Conservation (phyloP, 2,797 vertebrate species). For the Labeo calbasu region DNA sequence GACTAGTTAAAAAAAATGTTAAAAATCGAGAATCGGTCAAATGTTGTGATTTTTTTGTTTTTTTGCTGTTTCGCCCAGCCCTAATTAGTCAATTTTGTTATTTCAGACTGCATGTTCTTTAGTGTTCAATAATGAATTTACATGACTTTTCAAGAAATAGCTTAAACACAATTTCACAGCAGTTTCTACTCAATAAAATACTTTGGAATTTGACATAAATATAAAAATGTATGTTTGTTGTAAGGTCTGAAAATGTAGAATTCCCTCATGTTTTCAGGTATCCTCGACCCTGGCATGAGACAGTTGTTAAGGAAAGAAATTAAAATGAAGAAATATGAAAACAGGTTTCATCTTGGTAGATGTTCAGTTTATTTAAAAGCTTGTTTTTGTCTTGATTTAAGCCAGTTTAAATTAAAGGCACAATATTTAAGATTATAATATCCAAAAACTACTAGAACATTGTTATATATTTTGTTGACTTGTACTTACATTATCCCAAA, state of each 20-base stretch:
- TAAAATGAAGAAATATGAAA: background rate
- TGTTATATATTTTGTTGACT: too few species aligned
- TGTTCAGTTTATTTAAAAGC: conserved; percentile 3
- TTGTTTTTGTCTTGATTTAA: background rate
- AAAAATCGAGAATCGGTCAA: too few species aligned
- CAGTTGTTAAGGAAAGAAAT: background rate
- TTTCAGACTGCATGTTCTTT: too few species aligned
- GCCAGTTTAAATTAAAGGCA: background rate
- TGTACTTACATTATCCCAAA: too few species aligned
- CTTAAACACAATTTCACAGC: background rate
- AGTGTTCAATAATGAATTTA: too few species aligned
- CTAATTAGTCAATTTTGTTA: too few species aligned
- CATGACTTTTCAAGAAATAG: too few species aligned
- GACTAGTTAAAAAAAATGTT: too few species aligned
- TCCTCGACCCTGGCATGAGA: background rate
- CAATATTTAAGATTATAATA: too few species aligned
- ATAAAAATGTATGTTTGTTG: background rate
- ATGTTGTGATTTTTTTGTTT: too few species aligned
- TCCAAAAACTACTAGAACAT: too few species aligned
- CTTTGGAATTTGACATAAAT: background rate
- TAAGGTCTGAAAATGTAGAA: background rate
- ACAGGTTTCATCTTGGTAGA: background rate
- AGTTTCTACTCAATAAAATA: background rate
- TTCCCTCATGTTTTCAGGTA: background rate
- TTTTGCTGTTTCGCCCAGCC: too few species aligned